Evolutionary conservation across 2,113 vertebrate species (phyloP).

Genomic region (Promerops cafer): DNA sequence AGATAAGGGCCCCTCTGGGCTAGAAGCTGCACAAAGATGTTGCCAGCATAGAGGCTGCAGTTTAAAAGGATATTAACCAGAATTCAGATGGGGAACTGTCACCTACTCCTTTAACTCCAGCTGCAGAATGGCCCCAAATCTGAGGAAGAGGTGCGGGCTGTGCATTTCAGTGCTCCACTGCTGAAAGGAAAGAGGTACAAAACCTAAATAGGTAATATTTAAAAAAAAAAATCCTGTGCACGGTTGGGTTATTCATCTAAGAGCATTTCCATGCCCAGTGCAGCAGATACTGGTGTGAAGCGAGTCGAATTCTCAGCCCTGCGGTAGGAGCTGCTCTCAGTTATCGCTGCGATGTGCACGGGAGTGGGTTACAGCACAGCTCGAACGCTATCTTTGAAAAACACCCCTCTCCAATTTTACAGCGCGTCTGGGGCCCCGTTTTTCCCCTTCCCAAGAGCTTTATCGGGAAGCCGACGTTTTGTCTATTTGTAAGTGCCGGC

Average conservation of each 20-base stretch:
- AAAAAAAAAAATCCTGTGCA: rapidly evolving
- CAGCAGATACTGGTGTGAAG: background rate
- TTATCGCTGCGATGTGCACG: rapidly evolving
- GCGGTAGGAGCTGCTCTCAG: background rate
- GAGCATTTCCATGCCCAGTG: rapidly evolving
- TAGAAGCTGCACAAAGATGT: background rate
- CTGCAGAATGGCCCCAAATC: background rate
- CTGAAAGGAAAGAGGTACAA: background rate
- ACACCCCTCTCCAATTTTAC: no score
- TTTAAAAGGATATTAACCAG: background rate
- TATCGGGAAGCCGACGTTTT: rapidly evolving
- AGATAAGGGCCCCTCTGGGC: background rate
- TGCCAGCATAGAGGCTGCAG: background rate
- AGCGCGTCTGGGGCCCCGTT: rapidly evolving
- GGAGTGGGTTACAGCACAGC: background rate
- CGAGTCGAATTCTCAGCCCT: rapidly evolving
- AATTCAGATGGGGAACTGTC: background rate
- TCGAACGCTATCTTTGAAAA: background rate
- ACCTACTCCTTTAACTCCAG: background rate
- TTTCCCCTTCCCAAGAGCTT: background rate
- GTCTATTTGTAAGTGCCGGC: background rate
- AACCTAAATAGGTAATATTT: background rate
- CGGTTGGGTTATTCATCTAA: background rate
- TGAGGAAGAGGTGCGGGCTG: background rate
- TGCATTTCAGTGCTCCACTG: background rate